These are phyloP conservation scores for Merodon equestris DNA, from an alignment of 2,888 invertebrate species.

Conservation along the genomic window DNA sequence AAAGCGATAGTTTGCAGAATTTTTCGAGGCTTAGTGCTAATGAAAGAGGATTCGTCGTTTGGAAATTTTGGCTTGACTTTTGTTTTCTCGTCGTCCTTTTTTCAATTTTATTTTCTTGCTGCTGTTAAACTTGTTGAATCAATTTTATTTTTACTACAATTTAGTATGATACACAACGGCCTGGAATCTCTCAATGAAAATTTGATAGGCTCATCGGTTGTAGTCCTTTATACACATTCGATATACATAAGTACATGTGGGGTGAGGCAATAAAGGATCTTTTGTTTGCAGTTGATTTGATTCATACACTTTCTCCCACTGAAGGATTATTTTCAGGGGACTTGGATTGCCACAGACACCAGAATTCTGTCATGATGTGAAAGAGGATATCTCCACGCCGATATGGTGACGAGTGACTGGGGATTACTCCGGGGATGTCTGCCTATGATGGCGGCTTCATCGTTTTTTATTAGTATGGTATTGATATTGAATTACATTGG, in stretches of 20 bases:
- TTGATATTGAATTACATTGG: constrained; percentile 13
- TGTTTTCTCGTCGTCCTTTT: background rate
- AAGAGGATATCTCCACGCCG: too few species aligned
- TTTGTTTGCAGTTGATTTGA: constrained; percentile 15
- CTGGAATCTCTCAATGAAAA: too few species aligned
- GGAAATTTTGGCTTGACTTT: constrained; percentile 34
- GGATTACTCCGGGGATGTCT: background rate
- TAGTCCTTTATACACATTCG: too few species aligned
- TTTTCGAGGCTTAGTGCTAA: constrained; percentile 42
- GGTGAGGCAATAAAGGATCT: constrained; percentile 11
- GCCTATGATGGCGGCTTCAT: too few species aligned
- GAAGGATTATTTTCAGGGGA: constrained; percentile 15
- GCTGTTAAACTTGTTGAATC: too few species aligned
- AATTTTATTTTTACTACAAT: too few species aligned
- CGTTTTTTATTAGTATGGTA: constrained; percentile 1
- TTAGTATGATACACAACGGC: too few species aligned
- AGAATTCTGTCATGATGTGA: too few species aligned
- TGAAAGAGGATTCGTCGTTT: constrained; percentile 53
- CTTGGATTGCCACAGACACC: too few species aligned
- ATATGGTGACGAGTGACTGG: background rate
- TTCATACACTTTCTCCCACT: constrained; percentile 16
- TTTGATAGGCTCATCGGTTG: too few species aligned
- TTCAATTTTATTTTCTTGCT: too few species aligned
- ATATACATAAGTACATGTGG: too few species aligned
- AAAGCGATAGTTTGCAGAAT: constrained; percentile 25